phyloP scores from a whole-genome alignment of 2,888 invertebrate genomes.

The Oscheius sp. region DNA sequence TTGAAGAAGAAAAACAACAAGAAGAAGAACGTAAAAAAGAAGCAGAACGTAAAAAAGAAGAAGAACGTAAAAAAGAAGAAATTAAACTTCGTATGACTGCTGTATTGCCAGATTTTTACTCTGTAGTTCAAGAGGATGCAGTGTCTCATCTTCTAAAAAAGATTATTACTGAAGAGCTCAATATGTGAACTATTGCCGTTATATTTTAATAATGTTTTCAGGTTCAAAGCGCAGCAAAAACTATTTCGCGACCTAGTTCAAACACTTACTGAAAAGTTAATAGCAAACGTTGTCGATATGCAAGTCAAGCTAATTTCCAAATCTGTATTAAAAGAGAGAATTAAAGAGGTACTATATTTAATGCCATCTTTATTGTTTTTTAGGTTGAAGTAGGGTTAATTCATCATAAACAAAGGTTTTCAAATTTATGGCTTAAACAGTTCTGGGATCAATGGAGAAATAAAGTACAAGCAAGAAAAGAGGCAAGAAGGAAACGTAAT shows the following conservation, averaged over 20 bases:
- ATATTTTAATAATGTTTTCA: too few relatives aligned
- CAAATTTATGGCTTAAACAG: slow-evolving; percentile 45
- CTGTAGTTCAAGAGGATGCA: slow-evolving; percentile 24
- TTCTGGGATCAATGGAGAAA: slow-evolving; percentile 54
- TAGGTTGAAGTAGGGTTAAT: slow-evolving; percentile 14
- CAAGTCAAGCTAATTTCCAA: background rate
- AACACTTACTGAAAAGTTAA: background rate
- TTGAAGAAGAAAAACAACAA: slow-evolving; percentile 22
- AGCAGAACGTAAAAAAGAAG: background rate
- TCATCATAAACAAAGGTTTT: slow-evolving; percentile 26
- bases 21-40: background rate
- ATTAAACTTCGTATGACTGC: slow-evolving; percentile 5
- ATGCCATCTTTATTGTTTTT: background rate
- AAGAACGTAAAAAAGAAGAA: background rate
- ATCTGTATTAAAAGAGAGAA: background rate
- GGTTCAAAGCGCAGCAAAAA: too few relatives aligned
- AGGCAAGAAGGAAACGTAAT: slow-evolving; percentile 2
- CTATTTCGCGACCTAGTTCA: background rate
- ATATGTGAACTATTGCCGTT: background rate
- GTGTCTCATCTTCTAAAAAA: slow-evolving; percentile 18
- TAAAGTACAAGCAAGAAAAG: slow-evolving; percentile 34
- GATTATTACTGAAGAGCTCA: background rate
- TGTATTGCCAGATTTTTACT: background rate
- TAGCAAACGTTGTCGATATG: slow-evolving; percentile 14
- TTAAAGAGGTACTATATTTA: too few relatives aligned